Evolutionary conservation across 1,140 invertebrate genomes (phyloP).

Genomic region (Drosophila kohkoa): DNA sequence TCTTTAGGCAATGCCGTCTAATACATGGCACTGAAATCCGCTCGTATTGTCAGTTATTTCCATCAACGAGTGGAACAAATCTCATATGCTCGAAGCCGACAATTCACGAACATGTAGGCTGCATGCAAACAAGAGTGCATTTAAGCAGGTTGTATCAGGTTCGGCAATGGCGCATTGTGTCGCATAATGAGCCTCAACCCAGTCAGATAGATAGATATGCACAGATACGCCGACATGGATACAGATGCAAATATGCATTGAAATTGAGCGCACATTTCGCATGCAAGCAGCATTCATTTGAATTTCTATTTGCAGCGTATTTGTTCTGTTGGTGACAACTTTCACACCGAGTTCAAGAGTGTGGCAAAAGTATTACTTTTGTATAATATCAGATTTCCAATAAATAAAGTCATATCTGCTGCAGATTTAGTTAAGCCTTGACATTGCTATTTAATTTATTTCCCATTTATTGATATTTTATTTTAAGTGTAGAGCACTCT

Average conservation of each 20-base stretch:
- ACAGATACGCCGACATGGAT: constrained; percentile 22
- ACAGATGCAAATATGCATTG: constrained; percentile 36
- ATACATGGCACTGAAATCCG: constrained; percentile 57
- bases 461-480: neutral
- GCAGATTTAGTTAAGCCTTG: neutral
- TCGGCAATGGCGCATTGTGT: constrained; percentile 24
- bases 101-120: constrained; percentile 38
- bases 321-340: constrained; percentile 29
- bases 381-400: neutral
- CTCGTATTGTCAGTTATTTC: constrained; percentile 60
- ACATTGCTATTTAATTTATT: neutral
- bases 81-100: constrained; percentile 41
- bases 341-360: constrained; percentile 2
- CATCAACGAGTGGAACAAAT: constrained; percentile 67
- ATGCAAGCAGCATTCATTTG: constrained; percentile 69
- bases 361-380: neutral
- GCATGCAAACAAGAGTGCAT: constrained; percentile 55
- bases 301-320: constrained; percentile 43
- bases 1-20: constrained; percentile 59
- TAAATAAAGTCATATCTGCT: neutral
- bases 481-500: too few relatives aligned
- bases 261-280: constrained; percentile 47
- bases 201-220: neutral
- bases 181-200: constrained; percentile 52
- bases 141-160: constrained; percentile 8